Evolutionary conservation across 2,113 vertebrate species (phyloP), one percentile per base, ranked within the genome.

Genomic region (Talpa occidentalis): DNA sequence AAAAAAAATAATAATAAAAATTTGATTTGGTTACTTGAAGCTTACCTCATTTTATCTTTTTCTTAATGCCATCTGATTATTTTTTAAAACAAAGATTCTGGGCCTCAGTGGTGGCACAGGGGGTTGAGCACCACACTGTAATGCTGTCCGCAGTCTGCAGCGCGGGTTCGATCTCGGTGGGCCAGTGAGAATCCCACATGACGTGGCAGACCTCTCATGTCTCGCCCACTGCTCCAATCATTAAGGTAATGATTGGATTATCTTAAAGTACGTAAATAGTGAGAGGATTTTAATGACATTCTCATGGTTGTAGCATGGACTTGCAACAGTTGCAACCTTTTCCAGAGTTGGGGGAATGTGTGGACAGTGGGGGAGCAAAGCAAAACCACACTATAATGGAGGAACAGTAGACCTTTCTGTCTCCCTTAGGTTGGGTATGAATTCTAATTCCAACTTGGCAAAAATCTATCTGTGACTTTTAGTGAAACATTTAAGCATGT

Each of bases 11-110:
- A n/a, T n/a, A n/a, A n/a, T n/a, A n/a, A n/a, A 83, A 81, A 77
- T 88, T 95, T 94, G 90, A 92, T 77, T 97, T 94, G 78, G 40
- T 69, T 87, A 90, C 77, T 4, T 92, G 79, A 52, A 19, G 28
- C 90, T 74, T 80, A 67, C 54, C 62, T 74, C n/a, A 17, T 76
- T 96, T 69, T 90, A 8, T 73, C 32, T 94, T 90, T 95, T 74
- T 88, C 52, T 42, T 81, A 77, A 70, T 90, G 42, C 10, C n/a
- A 19, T 88, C 73, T 83, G 67, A 24, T 96, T 67, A 52, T 83
- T 93, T 94, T 88, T 47, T 24, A 17, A 60, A 93, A 49, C 44
- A 77, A 37, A 86, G 52, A 52, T 49, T 59, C n/a, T n/a, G n/a
- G n/a, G n/a, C n/a, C n/a, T n/a, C n/a, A n/a, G n/a, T n/a, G n/a